Conservation (phyloP, 2,888 invertebrate genomes). For the Cheiracanthium punctorium region DNA sequence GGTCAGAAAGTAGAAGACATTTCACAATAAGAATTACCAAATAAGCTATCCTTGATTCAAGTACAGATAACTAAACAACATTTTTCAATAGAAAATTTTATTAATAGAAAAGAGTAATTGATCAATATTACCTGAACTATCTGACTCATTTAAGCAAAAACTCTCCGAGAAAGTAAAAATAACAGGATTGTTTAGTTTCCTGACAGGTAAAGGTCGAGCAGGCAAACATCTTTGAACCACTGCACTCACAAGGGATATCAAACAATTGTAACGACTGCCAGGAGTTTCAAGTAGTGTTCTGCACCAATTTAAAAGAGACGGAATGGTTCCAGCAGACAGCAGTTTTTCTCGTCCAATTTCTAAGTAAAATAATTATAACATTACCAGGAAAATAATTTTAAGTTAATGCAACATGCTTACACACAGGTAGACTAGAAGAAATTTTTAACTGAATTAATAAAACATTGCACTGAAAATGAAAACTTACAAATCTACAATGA, state of each 20-base stretch:
- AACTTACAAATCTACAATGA: too few species aligned
- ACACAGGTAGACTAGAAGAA: too few species aligned
- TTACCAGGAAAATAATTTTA: too few species aligned
- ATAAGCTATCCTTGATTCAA: too few species aligned
- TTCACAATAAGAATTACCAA: too few species aligned
- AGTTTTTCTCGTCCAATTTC: slow-evolving; percentile 61
- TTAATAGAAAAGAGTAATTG: too few species aligned
- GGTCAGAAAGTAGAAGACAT: too few species aligned
- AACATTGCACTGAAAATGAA: too few species aligned
- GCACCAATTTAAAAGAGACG: slow-evolving; percentile 55
- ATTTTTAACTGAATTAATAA: too few species aligned
- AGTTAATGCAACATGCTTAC: too few species aligned
- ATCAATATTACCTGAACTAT: slow-evolving; percentile 64
- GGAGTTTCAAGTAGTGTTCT: slow-evolving; percentile 38
- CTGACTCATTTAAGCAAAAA: slow-evolving; percentile 49
- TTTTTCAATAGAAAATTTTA: too few species aligned
- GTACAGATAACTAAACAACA: too few species aligned
- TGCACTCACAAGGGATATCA: slow-evolving; percentile 81
- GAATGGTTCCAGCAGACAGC: slow-evolving; percentile 40
- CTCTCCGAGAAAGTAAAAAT: slow-evolving; percentile 58
- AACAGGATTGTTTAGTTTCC: slow-evolving; percentile 57
- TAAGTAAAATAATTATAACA: slow-evolving; percentile 25
- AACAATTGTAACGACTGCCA: slow-evolving; percentile 79
- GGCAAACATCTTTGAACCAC: slow-evolving; percentile 84
- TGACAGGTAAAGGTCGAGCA: slow-evolving; percentile 57